Evolutionary conservation across 2,888 invertebrate species (phyloP).

Genomic region (Monopis laevigella): DNA sequence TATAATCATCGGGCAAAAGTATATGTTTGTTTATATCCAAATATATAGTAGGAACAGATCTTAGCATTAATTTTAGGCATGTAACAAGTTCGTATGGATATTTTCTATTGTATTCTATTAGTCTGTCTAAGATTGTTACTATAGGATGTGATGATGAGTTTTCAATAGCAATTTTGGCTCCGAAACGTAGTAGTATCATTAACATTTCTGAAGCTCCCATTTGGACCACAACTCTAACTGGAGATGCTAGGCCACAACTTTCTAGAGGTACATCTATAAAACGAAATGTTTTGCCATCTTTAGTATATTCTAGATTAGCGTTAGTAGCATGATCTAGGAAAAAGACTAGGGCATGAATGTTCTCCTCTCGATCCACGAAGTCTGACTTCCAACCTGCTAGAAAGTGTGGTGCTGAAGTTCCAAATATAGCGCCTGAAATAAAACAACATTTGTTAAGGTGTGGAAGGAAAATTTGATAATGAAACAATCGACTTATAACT

Average conservation of each 20-base stretch:
- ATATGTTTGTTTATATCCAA: constrained; percentile 53
- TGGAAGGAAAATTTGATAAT: too few species aligned
- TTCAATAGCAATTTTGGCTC: constrained; percentile 69
- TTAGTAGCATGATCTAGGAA: constrained; percentile 80
- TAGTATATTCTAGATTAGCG: constrained; percentile 67
- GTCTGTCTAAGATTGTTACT: constrained; percentile 71
- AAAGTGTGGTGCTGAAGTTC: constrained; percentile 81
- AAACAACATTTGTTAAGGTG: constrained; percentile 31
- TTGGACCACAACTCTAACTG: constrained; percentile 78
- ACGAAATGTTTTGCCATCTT: constrained; percentile 44
- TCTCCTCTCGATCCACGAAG: constrained; percentile 80
- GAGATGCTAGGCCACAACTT: constrained; percentile 79
- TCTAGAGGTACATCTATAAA: constrained; percentile 86
- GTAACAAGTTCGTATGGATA: constrained; percentile 76
- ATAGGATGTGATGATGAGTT: constrained; percentile 69
- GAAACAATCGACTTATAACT: too few species aligned
- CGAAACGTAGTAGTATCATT: constrained; percentile 76
- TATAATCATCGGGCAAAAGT: constrained; percentile 46
- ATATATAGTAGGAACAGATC: constrained; percentile 69
- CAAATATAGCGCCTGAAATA: constrained; percentile 81
- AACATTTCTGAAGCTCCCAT: constrained; percentile 80
- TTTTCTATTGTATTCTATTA: constrained; percentile 69
- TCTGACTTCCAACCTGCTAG: constrained; percentile 90
- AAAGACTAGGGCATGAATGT: constrained; percentile 78
- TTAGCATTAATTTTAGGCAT: constrained; percentile 73